Evolutionary conservation across 2,888 invertebrate species (phyloP).

Genomic region (Pterobdella sp.): DNA sequence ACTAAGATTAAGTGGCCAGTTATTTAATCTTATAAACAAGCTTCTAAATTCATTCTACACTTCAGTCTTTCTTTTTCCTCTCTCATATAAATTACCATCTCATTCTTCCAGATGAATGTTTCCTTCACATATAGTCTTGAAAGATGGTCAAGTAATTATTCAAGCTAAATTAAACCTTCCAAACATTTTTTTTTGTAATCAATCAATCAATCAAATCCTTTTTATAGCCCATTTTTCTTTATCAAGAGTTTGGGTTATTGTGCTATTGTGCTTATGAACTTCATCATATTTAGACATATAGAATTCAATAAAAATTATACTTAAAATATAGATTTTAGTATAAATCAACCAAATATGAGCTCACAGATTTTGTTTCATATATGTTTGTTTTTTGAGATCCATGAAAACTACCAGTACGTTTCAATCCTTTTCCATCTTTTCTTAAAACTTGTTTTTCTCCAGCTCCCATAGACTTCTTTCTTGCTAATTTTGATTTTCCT

Average conservation of each 20-base stretch:
- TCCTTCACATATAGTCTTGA: no score
- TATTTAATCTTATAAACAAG: no score
- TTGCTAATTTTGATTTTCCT: neutral
- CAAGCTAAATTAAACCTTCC: no score
- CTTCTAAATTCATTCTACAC: no score
- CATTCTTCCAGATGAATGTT: no score
- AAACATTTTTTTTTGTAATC: no score
- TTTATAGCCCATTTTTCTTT: no score
- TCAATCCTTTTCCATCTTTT: conserved; percentile 13
- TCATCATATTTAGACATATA: neutral
- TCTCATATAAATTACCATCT: no score
- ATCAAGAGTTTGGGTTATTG: neutral
- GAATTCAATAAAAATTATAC: neutral
- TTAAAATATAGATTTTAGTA: neutral
- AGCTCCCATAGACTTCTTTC: conserved; percentile 24
- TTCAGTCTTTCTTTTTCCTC: no score
- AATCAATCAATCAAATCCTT: no score
- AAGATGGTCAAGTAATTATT: no score
- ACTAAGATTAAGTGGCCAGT: no score
- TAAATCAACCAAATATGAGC: neutral
- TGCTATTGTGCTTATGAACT: neutral
- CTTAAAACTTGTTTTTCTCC: conserved; percentile 11
- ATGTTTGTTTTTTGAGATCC: conserved; percentile 4
- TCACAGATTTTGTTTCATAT: conserved; percentile 11
- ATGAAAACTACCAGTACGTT: conserved; percentile 23